Base-by-base conservation (phyloP, 2,888 invertebrate species). In the Drosophila testacea region DNA sequence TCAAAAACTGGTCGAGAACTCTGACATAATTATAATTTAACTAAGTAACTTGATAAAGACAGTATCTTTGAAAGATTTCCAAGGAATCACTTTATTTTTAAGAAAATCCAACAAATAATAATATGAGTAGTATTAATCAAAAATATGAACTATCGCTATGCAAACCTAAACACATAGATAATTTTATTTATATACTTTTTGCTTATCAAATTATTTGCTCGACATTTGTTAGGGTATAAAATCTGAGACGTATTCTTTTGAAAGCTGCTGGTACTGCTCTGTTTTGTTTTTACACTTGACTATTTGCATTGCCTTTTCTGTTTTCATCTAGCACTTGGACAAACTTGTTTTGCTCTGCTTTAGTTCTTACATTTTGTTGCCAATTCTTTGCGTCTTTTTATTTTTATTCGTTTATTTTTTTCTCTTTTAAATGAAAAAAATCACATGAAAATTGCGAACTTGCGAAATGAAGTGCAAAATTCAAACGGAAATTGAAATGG, bases 401-500 rank as follows among this genome's bases (percentile, higher is more conserved):
- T 48, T 16, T 38, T 4, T 4, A 16, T 36, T 36, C 11, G 22
- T 42, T 60, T 46, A 13, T 44, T 11, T 27, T 46, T 59, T 46
- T 27, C 46, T 13, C 16, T 27, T 44, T 28, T 22, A 34, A 42
- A 36, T 13, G 28, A 44, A 69, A 72, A 78, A 73, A 74, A 76
- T 73, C 67, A 69, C 67, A 73, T 69, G 85, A 90, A 89, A 89
- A 88, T 88, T 88, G 88, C 85, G 79, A 90, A 82, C 86, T 88
- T 87, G 90, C 90, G 86, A 89, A 89, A 89, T 90, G 89, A 89
- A 89, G 90, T 89, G 90, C 89, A 86, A 89, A 89, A 89, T 89
- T 89, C 88, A 89, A 89, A 86, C 90, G 89, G 89, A 89, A 90
- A 89, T 89, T 89, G 89, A 90, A 89, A 90, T 87, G 88, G 88